Percentiles rank a stretch among this genome's conserved stretches.
These are phyloP conservation scores for Xanthia icteritia DNA, from an alignment of 2,888 invertebrate genomes.

Conservation along the genomic window DNA sequence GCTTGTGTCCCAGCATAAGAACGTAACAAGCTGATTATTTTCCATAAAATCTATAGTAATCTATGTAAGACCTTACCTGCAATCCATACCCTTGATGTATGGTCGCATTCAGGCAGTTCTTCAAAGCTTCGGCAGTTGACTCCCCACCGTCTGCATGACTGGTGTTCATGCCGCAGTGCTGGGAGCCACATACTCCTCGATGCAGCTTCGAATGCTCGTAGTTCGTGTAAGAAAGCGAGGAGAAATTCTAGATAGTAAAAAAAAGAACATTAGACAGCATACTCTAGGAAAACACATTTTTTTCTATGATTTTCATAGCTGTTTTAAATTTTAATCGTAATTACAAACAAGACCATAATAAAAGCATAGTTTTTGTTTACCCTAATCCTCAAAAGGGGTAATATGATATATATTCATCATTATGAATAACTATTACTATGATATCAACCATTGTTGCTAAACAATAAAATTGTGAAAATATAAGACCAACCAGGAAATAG, in stretches of 20 bases:
- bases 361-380: background rate
- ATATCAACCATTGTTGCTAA: background rate
- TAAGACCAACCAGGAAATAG: background rate
- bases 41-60: too few species aligned
- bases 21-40: too few species aligned
- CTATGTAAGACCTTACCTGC: conserved; percentile 73
- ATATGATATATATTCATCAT: background rate
- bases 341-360: background rate
- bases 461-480: background rate
- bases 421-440: background rate
- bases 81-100: conserved; percentile 83
- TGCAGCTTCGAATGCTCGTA: conserved; percentile 85
- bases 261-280: background rate
- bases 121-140: conserved; percentile 73
- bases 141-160: conserved; percentile 79
- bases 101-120: conserved; percentile 79
- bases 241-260: conserved; percentile 78
- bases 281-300: background rate
- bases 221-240: conserved; percentile 81
- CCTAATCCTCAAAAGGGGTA: background rate
- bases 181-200: conserved; percentile 84
- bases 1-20: too few species aligned
- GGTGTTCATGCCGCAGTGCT: conserved; percentile 81
- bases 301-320: background rate
- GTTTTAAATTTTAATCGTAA: background rate